A percentile compares a stretch with the other conserved stretches of the same genome.
These are phyloP conservation scores for Rhopilema esculentum DNA, from an alignment of 30 jellyfish, hydroid and myxozoan genomes.

Conservation along the genomic window DNA sequence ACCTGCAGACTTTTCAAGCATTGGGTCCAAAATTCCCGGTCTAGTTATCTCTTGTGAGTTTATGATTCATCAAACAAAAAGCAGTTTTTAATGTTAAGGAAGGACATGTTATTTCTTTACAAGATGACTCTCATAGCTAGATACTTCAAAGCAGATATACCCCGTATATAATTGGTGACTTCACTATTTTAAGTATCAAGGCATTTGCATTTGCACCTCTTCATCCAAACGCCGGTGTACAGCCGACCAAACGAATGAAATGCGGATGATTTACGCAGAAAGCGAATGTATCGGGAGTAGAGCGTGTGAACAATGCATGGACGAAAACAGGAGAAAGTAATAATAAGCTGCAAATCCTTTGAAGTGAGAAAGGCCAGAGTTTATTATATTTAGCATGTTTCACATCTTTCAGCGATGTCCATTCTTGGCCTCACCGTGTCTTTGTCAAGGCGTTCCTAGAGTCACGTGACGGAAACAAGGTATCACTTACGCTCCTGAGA, in stretches of 20 bases:
- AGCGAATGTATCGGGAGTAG: neutral
- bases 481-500: conserved; percentile 23
- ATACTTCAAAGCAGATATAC: neutral
- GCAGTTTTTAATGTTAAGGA: neutral
- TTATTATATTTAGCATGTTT: conserved; percentile 24
- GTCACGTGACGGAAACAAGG: conserved; percentile 26
- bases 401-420: conserved; percentile 37
- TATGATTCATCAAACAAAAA: too few relatives aligned
- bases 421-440: conserved; percentile 12
- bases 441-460: conserved; percentile 26
- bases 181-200: neutral
- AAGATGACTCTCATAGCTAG: neutral
- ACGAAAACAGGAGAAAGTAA: conserved; percentile 3
- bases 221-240: neutral
- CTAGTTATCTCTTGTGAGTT: too few relatives aligned
- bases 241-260: neutral
- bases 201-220: neutral
- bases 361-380: conserved; percentile 36
- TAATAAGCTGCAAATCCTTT: conserved; percentile 29
- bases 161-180: neutral
- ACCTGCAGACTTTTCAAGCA: too few relatives aligned
- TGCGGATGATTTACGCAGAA: neutral
- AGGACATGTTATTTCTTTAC: neutral
- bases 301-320: neutral
- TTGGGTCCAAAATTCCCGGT: too few relatives aligned